phyloP scores from a whole-genome alignment of 2,113 vertebrate genomes.

The Triplophysa tibetana region DNA sequence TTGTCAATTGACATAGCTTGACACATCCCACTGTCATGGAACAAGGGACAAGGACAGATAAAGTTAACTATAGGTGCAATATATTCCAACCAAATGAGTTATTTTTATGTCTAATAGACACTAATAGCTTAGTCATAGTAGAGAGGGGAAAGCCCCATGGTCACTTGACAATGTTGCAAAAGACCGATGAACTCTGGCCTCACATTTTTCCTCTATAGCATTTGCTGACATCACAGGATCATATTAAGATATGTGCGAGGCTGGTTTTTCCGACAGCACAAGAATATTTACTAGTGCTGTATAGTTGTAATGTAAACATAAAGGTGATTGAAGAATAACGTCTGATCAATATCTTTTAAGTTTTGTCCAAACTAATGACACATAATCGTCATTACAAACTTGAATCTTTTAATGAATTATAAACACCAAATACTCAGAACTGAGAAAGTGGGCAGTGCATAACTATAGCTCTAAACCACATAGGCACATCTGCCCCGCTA shows the following conservation, averaged over 20 bases:
- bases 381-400: too few species aligned
- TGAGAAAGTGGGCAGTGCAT: too few species aligned
- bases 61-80: constrained; percentile 14
- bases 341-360: too few species aligned
- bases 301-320: neutral
- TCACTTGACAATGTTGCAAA: neutral
- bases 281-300: neutral
- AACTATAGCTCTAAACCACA: too few species aligned
- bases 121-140: constrained; percentile 45
- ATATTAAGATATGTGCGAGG: neutral
- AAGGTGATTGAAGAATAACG: neutral
- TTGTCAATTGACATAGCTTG: neutral
- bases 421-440: too few species aligned
- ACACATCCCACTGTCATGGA: neutral
- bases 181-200: neutral
- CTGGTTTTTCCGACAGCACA: neutral
- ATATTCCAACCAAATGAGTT: constrained; percentile 32
- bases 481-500: too few species aligned
- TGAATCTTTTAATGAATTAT: too few species aligned
- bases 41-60: neutral
- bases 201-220: neutral
- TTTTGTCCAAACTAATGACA: too few species aligned
- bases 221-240: neutral
- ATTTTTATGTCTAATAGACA: constrained; percentile 37
- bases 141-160: constrained; percentile 51